Base-by-base conservation (phyloP, 2,113 vertebrate genomes). In the Hippocampus abdominalis region DNA sequence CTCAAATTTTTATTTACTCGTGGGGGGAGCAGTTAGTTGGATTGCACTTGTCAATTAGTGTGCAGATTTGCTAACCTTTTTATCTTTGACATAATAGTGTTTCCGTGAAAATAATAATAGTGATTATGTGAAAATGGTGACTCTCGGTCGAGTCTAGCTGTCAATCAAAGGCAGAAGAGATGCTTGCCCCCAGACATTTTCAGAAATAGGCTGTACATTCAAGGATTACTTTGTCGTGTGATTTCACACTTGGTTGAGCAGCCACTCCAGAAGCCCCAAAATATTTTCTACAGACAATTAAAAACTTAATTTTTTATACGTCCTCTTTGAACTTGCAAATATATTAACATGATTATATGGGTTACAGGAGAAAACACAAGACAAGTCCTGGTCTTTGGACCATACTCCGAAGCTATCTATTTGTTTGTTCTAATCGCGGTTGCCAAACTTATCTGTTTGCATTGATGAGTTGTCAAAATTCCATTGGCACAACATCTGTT, bases 391-490 rank as follows among this genome's bases (percentile, higher is more conserved):
- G 63, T 48, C 63, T 72, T 69, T 77, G 65, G 51, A 60, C 70
- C 42, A 71, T 59, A 66, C 69, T 68, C 51, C n/a, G 44, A 53
- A 10, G 54, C 54, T 56, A 69, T 69, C 69, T 69, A 48, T 53
- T 60, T 84, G 70, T 82, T 85, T 87, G 62, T 72, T 78, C 66
- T 54, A 73, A 73, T 66, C 44, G 2, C 48, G 62, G 54, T 73
- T 82, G 67, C 70, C 67, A 85, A 76, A 83, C 57, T 68, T n/a
- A 70, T 59, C 48, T 77, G 76, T 85, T 83, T 85, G 75, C 48
- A 25, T 59, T 77, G 83, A 76, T 77, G 64, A 74, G 71, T 79
- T 85, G 86, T 71, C 64, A 54, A 5, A 13, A 54, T 69, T 56
- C 73, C 61, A 84, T 86, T 88, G 88, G 83, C 59, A 73, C 9